Evolutionary conservation across 2,797 vertebrate genomes (phyloP), one percentile per base, ranked within the genome.

Genomic region (Ambastaia sidthimunki): DNA sequence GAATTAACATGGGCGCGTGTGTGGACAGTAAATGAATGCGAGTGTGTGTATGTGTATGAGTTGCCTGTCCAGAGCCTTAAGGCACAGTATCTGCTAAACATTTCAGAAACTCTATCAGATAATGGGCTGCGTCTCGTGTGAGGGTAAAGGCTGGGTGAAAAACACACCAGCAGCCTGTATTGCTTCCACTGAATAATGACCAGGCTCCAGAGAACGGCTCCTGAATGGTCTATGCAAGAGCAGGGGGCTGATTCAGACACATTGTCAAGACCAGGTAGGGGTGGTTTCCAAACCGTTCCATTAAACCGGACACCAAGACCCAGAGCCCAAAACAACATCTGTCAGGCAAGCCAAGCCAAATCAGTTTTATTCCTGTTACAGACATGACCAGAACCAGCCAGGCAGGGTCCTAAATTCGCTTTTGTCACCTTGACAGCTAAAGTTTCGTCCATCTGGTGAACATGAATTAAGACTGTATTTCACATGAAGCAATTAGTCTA

Each of bases 51-150:
- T 57, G 50, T 69, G 71, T 55, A n/a, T 25, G 15, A 41, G 70
- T 63, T 15, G 23, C 50, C 54, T 9, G 16, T 31, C 48, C 50
- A 47, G 37, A 15, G 73, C 78, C 78, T 80, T 48, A 1, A 90
- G 85, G 80, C 62, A 6, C 87, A 1, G 89, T 87, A 92, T 94
- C 94, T 89, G 90, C 90, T 91, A 90, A 90, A 92, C 90, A 92
- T 92, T 95, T 91, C 91, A 90, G 91, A 94, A 95, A 95, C 84
- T 84, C 92, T 93, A 93, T 96, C 93, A 93, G 88, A 92, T 95
- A 93, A 94, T 92, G 90, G 90, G 87, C 87, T 34, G 75, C 82
- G 89, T 90, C 92, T 89, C 87, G 1, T 19, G 90, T 82, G 83
- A 90, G 85, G 84, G 72, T 71, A 87, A 47, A 66, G 19, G 50